Conservation (phyloP, 2,113 vertebrate genomes). For the Xenopus borealis region DNA sequence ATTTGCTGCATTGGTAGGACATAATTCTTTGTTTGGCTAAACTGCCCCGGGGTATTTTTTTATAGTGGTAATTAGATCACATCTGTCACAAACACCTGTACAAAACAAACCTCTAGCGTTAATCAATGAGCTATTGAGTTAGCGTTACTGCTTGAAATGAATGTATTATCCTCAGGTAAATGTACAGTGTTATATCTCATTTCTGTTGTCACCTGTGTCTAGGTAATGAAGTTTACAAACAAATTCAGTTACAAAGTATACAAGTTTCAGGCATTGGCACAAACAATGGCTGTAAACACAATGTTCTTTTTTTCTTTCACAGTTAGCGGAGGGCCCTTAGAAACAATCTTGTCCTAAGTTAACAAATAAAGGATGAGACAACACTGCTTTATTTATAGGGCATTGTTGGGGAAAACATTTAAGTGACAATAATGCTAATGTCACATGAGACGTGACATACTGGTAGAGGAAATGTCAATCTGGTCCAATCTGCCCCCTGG, state of each 20-base stretch:
- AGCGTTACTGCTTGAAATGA: neutral
- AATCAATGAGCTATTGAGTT: neutral
- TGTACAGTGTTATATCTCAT: neutral
- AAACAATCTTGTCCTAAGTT: too few species aligned
- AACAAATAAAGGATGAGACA: too few species aligned
- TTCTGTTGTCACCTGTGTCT: neutral
- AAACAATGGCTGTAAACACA: neutral
- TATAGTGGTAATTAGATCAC: neutral
- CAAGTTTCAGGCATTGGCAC: neutral
- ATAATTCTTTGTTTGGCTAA: too few species aligned
- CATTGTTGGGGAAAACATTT: too few species aligned
- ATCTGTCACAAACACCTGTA: neutral
- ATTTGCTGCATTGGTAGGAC: too few species aligned
- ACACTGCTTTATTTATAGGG: too few species aligned
- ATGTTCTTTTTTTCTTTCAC: neutral
- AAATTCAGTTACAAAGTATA: neutral
- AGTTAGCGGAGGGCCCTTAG: neutral
- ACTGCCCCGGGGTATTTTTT: too few species aligned
- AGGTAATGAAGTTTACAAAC: neutral
- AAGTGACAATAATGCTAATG: too few species aligned
- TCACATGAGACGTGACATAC: too few species aligned
- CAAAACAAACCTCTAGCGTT: neutral
- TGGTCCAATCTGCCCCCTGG: too few species aligned
- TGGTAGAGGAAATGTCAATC: too few species aligned
- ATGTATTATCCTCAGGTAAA: neutral